A percentile compares a stretch with the other conserved stretches of the same genome.
These are phyloP conservation scores for Hirundo rustica DNA, from an alignment of 2,797 vertebrate species.

Conservation along the genomic window DNA sequence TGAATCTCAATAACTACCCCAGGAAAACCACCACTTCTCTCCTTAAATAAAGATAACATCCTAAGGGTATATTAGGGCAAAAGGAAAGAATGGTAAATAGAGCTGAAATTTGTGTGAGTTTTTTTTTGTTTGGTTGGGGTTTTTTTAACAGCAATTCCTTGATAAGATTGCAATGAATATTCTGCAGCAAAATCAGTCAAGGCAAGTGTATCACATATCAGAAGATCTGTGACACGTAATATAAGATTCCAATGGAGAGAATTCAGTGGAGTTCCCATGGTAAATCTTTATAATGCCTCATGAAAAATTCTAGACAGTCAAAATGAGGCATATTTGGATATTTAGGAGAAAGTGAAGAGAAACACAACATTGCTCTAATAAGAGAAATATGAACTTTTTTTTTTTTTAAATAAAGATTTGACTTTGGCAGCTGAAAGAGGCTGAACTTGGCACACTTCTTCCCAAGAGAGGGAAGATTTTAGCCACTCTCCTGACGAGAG, in stretches of 20 bases:
- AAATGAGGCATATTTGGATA: neutral
- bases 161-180: neutral
- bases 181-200: neutral
- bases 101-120: neutral
- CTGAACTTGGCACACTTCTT: neutral
- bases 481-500: neutral
- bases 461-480: neutral
- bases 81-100: neutral
- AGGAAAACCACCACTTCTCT: neutral
- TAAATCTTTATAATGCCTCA: neutral
- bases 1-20: neutral
- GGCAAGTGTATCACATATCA: neutral
- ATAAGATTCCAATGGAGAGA: neutral
- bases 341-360: neutral
- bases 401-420: neutral
- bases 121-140: too few species aligned
- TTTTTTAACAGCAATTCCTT: neutral
- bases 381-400: neutral
- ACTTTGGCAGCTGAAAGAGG: neutral
- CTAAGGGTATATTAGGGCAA: neutral
- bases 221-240: neutral
- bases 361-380: neutral
- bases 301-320: neutral
- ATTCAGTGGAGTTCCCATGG: neutral
- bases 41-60: neutral